phyloP scores from a whole-genome alignment of 1,140 invertebrate species.

The Drosophila equinoxialis region DNA sequence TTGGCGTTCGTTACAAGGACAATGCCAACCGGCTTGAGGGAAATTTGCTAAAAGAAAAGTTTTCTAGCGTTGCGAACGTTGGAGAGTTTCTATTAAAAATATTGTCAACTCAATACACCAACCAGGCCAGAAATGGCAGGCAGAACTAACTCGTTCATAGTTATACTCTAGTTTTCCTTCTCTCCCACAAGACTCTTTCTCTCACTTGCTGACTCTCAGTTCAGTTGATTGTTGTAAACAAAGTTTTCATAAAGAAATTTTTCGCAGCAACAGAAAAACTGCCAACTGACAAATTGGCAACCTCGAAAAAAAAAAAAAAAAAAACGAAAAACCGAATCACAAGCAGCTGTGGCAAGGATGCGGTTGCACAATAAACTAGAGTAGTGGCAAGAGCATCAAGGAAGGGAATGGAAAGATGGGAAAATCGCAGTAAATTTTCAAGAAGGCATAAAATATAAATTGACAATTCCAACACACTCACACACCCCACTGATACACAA shows the following conservation, averaged over 20 bases:
- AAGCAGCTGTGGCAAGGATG: slow-evolving; percentile 36
- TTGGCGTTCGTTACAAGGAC: slow-evolving; percentile 7
- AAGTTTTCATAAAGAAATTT: slow-evolving; percentile 78
- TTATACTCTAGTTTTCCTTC: background rate
- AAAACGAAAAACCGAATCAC: slow-evolving; percentile 36
- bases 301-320: slow-evolving; percentile 34
- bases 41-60: slow-evolving; percentile 63
- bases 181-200: background rate
- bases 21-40: slow-evolving; percentile 41
- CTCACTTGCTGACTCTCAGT: background rate
- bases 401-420: slow-evolving; percentile 15
- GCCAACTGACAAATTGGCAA: slow-evolving; percentile 77
- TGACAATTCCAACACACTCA: slow-evolving; percentile 54
- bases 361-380: slow-evolving; percentile 15
- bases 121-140: slow-evolving; percentile 29
- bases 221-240: slow-evolving; percentile 74
- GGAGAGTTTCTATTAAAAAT: slow-evolving; percentile 73
- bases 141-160: slow-evolving; percentile 1
- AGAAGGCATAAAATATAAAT: slow-evolving; percentile 76
- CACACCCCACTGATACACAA: background rate
- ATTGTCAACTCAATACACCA: slow-evolving; percentile 75
- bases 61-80: slow-evolving; percentile 56
- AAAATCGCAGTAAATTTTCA: slow-evolving; percentile 59
- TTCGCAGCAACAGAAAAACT: slow-evolving; percentile 49
- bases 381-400: slow-evolving; percentile 2